A percentile compares a stretch with the other conserved stretches of the same genome.
phyloP scores from a whole-genome alignment of 1,140 invertebrate species.

The Drosophila orosa region DNA sequence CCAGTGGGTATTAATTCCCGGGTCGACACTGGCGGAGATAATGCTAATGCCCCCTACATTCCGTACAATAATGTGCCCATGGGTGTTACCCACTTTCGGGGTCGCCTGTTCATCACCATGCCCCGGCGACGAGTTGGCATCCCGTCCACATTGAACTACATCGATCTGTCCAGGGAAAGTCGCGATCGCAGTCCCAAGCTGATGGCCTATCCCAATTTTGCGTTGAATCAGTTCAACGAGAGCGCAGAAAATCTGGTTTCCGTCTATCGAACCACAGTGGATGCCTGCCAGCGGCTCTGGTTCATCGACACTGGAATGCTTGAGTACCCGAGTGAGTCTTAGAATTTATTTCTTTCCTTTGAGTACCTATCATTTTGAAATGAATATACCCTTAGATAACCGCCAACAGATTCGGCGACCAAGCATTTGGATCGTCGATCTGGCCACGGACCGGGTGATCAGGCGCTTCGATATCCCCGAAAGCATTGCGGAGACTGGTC shows the following conservation, averaged over 20 bases:
- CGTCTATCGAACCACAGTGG: conserved; percentile 88
- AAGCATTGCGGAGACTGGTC: conserved; percentile 70
- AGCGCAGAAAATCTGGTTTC: conserved; percentile 85
- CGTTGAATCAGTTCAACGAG: conserved; percentile 86
- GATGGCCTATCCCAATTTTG: conserved; percentile 87
- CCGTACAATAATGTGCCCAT: conserved; percentile 90
- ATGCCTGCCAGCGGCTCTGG: conserved; percentile 89
- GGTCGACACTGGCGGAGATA: neutral
- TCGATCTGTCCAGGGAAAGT: conserved; percentile 85
- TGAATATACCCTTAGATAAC: conserved; percentile 84
- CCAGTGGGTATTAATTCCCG: conserved; percentile 30
- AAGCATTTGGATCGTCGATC: conserved; percentile 88
- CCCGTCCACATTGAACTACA: conserved; percentile 89
- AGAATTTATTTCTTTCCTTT: neutral
- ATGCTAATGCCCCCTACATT: conserved; percentile 58
- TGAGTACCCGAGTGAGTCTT: conserved; percentile 71
- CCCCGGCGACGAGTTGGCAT: conserved; percentile 88
- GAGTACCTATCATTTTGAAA: neutral
- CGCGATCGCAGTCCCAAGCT: conserved; percentile 85
- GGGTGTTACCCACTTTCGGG: conserved; percentile 87
- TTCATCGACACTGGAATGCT: conserved; percentile 88
- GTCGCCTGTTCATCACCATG: conserved; percentile 90
- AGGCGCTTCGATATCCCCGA: conserved; percentile 76
- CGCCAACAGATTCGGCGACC: conserved; percentile 86
- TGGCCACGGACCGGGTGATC: conserved; percentile 85